Evolutionary conservation across 2,888 invertebrate species (phyloP), one percentile per base, ranked within the genome.

Genomic region (Podabrus alpinus): DNA sequence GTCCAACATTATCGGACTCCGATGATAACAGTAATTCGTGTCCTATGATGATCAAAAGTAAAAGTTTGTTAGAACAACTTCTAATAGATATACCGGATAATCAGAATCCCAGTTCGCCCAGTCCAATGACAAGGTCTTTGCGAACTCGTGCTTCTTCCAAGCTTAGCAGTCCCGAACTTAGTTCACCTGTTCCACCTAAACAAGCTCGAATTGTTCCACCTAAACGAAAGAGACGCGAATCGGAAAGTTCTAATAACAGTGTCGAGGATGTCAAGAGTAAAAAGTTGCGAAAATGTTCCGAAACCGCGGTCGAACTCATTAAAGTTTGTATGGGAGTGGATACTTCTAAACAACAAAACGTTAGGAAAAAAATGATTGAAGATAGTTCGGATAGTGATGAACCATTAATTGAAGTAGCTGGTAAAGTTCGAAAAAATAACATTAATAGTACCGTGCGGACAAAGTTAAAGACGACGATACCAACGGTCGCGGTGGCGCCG

Each of bases 351-450:
- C 85, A 81, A 85, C 45, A 45, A 9, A 86, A 79, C 86, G 84
- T 81, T 84, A 75, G 72, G 24, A 75, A 75, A 29, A 76, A 68
- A n/a, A 45, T 75, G 60, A 59, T 71, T 10, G 94, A 94, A 81
- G 92, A 92, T 60, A 92, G 92, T 74, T 94, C 94, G 69, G 95
- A 95, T 84, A 93, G 92, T 79, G 95, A 95, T 85, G 95, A 95
- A 87, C 94, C 94, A 72, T 88, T 95, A 75, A 93, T 94, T 79
- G 92, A 93, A 83, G 88, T 91, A 69, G 89, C 90, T 15, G 92
- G 92, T 81, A 90, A 94, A 88, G 91, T 93, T 86, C 88, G 94
- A 80, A 88, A 88, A 84, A 82, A 84, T 59, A 75, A 69, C 62
- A 71, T 72, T 25, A 77, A 68, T 61, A 45, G 45, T 9, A 74